A percentile compares a stretch with the other conserved stretches of the same genome.
Evolutionary conservation across 2,797 vertebrate species (phyloP).

Genomic region (Myotis pilosus): DNA sequence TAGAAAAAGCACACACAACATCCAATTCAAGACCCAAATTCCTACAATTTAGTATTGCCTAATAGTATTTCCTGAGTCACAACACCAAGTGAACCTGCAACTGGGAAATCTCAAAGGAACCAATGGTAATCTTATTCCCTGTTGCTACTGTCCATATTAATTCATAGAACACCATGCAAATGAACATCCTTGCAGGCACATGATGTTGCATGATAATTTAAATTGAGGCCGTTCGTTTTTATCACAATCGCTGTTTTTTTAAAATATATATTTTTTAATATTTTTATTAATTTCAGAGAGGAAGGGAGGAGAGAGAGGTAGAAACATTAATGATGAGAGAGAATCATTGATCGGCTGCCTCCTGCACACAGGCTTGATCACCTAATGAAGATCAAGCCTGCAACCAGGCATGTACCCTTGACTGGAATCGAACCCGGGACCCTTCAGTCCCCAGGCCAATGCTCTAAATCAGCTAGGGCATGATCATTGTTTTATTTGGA

Average conservation of each 20-base stretch:
- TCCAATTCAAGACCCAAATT: not conserved
- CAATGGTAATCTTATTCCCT: not conserved
- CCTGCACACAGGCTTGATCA: too few species aligned
- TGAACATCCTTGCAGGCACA: not conserved
- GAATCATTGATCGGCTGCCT: too few species aligned
- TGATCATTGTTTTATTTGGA: not conserved
- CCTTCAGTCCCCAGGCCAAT: too few species aligned
- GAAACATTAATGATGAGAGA: too few species aligned
- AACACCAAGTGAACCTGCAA: not conserved
- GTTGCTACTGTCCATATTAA: not conserved
- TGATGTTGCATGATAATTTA: not conserved
- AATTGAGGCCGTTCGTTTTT: not conserved
- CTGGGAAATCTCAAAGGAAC: not conserved
- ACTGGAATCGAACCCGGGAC: too few species aligned
- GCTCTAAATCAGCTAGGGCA: too few species aligned
- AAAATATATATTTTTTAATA: too few species aligned
- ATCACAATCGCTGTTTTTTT: not conserved
- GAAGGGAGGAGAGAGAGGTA: too few species aligned
- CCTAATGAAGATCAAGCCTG: too few species aligned
- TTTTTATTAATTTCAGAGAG: too few species aligned
- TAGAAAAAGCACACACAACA: not conserved
- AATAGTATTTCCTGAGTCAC: not conserved
- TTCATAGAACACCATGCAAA: not conserved
- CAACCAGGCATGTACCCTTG: too few species aligned
- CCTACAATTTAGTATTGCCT: not conserved